Percentiles rank a stretch among this genome's conserved stretches.
Evolutionary conservation across 1,140 invertebrate genomes (phyloP).

Genomic region (Drosophila sucinea): DNA sequence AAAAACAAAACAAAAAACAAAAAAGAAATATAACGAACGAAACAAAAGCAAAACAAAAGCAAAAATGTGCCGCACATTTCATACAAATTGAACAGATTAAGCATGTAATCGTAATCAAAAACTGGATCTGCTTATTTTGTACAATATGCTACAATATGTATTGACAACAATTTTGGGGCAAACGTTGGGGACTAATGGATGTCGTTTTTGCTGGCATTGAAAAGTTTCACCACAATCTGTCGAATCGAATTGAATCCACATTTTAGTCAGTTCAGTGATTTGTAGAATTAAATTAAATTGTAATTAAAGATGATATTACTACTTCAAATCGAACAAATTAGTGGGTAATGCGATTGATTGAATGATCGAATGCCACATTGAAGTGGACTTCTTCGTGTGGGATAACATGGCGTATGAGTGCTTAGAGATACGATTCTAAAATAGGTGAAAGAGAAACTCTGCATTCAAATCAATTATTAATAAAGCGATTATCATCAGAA

Average conservation of each 20-base stretch:
- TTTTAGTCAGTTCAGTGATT: not conserved
- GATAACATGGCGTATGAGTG: too few relatives aligned
- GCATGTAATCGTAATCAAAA: constrained; percentile 19
- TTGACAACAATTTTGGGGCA: not conserved
- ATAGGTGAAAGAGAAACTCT: too few relatives aligned
- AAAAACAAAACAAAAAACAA: constrained; percentile 1
- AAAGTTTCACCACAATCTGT: constrained; percentile 4
- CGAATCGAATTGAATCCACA: not conserved
- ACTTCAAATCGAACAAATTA: too few relatives aligned
- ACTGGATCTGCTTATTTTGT: not conserved
- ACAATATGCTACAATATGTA: not conserved
- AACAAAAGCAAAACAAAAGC: constrained; percentile 12
- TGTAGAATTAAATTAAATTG: not conserved
- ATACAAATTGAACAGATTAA: constrained; percentile 21
- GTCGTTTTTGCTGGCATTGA: not conserved
- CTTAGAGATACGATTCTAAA: too few relatives aligned
- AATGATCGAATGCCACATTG: too few relatives aligned
- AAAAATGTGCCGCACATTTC: constrained; percentile 18
- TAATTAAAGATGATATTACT: not conserved
- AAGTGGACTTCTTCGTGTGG: too few relatives aligned
- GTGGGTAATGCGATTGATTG: too few relatives aligned
- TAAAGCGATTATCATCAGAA: too few relatives aligned
- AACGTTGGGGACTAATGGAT: not conserved
- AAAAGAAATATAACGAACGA: not conserved
- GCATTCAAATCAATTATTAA: too few relatives aligned